phyloP scores from a whole-genome alignment of 2,113 vertebrate genomes.

The Pheucticus melanocephalus region DNA sequence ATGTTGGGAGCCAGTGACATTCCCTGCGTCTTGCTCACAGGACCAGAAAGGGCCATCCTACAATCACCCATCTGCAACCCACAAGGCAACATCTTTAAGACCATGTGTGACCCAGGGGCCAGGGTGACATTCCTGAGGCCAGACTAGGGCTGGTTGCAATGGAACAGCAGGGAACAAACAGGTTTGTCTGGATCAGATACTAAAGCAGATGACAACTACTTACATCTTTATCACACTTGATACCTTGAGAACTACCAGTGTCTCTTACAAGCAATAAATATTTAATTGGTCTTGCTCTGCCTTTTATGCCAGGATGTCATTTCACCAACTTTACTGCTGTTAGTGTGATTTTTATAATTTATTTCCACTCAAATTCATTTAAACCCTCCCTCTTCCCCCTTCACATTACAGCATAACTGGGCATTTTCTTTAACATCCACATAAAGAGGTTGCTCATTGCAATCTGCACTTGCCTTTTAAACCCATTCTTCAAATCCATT shows the following conservation, averaged over 20 bases:
- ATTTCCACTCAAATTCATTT: not conserved
- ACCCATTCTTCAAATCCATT: not conserved
- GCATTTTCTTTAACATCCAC: not conserved
- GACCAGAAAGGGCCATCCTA: not conserved
- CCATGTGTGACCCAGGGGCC: not conserved
- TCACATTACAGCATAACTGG: not conserved
- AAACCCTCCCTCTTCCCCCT: not conserved
- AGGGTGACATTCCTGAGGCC: not conserved
- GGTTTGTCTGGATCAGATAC: not conserved
- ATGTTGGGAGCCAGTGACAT: not conserved
- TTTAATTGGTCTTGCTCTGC: constrained; percentile 41
- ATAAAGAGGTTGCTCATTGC: not conserved
- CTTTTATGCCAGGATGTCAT: not conserved
- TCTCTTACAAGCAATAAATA: constrained; percentile 17
- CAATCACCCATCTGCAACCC: not conserved
- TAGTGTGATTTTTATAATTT: constrained; percentile 5
- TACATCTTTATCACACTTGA: constrained; percentile 5
- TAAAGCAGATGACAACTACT: not conserved
- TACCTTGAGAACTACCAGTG: not conserved
- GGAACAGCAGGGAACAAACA: not conserved
- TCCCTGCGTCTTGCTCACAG: not conserved
- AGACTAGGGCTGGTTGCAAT: not conserved
- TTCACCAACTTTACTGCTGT: not conserved
- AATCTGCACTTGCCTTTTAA: not conserved
- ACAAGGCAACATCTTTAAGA: not conserved